Conservation (phyloP, 2,797 vertebrate genomes). For the Anguilla marmorata region DNA sequence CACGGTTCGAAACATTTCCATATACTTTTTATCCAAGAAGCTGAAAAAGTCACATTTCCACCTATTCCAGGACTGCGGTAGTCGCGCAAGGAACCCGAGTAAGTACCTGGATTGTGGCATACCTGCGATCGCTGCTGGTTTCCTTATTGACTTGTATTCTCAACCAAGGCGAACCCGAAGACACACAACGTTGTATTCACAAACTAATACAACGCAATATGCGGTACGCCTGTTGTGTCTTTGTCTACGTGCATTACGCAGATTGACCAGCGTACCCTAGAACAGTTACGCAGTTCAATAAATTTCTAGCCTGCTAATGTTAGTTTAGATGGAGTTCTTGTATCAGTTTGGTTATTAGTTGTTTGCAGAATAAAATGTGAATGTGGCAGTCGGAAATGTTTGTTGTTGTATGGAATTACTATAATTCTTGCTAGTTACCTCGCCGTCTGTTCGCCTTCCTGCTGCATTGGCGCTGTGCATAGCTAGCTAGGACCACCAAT, state of each 20-base stretch:
- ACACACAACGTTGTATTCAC: conserved; percentile 27
- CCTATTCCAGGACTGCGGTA: background rate
- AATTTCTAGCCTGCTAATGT: background rate
- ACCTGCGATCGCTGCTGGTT: background rate
- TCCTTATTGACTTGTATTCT: conserved; percentile 23
- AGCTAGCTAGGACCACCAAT: background rate
- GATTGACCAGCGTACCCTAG: background rate
- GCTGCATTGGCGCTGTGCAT: background rate
- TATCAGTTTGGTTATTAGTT: background rate
- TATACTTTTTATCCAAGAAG: background rate
- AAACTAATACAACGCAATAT: background rate
- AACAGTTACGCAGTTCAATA: background rate
- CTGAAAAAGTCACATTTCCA: background rate
- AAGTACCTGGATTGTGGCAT: conserved; percentile 11
- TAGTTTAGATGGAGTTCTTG: background rate
- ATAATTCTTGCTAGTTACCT: background rate
- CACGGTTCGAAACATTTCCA: background rate
- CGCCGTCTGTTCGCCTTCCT: background rate
- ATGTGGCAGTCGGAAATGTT: background rate
- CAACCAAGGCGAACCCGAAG: background rate
- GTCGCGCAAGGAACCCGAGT: conserved; percentile 29
- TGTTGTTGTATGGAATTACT: background rate
- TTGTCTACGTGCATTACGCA: background rate
- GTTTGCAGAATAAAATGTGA: conserved; percentile 34
- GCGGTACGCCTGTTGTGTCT: background rate